A percentile compares a stretch with the other conserved stretches of the same genome.
Conservation (phyloP, 2,797 vertebrate species). For the Pitangus sulphuratus region DNA sequence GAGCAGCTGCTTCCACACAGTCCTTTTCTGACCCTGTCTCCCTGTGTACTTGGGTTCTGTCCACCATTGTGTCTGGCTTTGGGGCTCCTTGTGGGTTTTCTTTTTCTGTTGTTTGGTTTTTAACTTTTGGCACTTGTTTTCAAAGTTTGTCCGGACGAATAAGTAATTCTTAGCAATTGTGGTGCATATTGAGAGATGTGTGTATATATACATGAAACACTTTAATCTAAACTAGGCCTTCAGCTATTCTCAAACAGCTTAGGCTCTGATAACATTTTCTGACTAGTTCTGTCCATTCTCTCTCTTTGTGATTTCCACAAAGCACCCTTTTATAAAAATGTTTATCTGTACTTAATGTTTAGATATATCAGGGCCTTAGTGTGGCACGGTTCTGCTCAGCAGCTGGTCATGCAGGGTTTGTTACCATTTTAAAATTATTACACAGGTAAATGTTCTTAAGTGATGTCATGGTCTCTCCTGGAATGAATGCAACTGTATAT, state of each 20-base stretch:
- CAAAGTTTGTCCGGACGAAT: not conserved
- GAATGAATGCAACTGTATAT: not conserved
- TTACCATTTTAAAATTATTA: not conserved
- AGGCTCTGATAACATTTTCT: not conserved
- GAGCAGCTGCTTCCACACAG: constrained; percentile 51
- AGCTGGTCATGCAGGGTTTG: not conserved
- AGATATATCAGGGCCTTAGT: not conserved
- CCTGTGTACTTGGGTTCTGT: not conserved
- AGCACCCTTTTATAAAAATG: not conserved
- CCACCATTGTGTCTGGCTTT: constrained; percentile 2
- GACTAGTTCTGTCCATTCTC: not conserved
- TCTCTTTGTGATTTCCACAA: not conserved
- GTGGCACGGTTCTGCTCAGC: not conserved
- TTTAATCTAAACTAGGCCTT: not conserved
- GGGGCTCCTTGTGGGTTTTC: not conserved
- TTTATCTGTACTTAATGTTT: not conserved
- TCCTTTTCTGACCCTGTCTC: constrained; percentile 35
- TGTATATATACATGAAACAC: not conserved
- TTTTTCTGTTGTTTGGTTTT: not conserved
- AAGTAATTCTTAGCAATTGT: not conserved
- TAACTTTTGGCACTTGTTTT: not conserved
- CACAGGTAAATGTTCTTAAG: not conserved
- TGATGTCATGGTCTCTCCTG: not conserved
- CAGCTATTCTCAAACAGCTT: not conserved
- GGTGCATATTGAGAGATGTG: not conserved